Conservation (phyloP, 2,797 vertebrate genomes). For the Dryobates pubescens region DNA sequence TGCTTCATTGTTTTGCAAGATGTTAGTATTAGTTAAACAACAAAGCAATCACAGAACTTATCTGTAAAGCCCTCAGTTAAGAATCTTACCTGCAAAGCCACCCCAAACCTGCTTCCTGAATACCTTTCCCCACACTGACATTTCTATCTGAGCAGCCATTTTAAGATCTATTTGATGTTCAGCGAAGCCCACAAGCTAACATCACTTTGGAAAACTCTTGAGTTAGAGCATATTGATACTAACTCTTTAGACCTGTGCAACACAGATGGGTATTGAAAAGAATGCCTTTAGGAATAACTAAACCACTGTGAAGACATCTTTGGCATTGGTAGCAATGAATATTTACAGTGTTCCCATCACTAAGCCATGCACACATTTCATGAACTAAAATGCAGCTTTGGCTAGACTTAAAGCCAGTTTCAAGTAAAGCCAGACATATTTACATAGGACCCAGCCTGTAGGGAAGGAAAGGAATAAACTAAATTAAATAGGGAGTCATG, state of each 20-base stretch:
- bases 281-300: background rate
- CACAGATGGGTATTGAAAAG: background rate
- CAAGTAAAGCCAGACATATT: background rate
- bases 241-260: background rate
- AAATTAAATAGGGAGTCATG: background rate
- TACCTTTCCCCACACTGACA: background rate
- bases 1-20: background rate
- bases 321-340: background rate
- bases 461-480: background rate
- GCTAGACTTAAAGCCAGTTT: background rate
- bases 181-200: background rate
- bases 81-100: background rate
- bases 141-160: background rate
- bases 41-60: background rate
- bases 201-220: background rate
- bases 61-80: background rate
- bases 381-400: background rate
- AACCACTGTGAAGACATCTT: background rate
- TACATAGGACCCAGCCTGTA: background rate
- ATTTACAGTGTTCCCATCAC: background rate
- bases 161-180: slow-evolving; percentile 22
- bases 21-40: background rate
- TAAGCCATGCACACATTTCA: background rate
- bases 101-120: background rate
- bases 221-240: background rate